Percentiles rank a stretch among this genome's conserved stretches.
phyloP scores from a whole-genome alignment of 2,797 vertebrate genomes.

The Halcyon leucocephala region DNA sequence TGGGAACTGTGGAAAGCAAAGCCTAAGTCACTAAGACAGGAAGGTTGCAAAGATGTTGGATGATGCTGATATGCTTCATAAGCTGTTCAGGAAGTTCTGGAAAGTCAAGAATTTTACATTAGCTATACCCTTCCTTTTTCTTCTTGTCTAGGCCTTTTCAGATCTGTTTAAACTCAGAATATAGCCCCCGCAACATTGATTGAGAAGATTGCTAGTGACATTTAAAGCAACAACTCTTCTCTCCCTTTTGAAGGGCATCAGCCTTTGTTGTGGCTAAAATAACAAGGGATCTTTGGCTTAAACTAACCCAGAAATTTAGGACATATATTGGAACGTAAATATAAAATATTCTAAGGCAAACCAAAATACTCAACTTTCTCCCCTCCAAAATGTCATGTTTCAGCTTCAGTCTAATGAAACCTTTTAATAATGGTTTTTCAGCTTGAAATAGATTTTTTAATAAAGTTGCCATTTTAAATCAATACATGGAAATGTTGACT shows the following conservation, averaged over 20 bases:
- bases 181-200: not conserved
- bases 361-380: not conserved
- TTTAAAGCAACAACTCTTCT: not conserved
- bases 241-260: not conserved
- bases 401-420: not conserved
- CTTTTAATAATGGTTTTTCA: constrained; percentile 31
- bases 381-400: constrained; percentile 7
- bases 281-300: not conserved
- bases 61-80: not conserved
- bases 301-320: not conserved
- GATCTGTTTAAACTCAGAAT: not conserved
- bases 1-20: not conserved
- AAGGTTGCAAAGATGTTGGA: not conserved
- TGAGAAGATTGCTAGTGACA: not conserved
- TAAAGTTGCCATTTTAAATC: constrained; percentile 36
- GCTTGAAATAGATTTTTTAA: not conserved
- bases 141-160: not conserved
- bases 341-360: not conserved
- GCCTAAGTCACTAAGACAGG: not conserved
- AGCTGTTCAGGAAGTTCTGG: not conserved
- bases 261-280: not conserved
- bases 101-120: not conserved
- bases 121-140: not conserved
- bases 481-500: constrained; percentile 13
- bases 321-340: not conserved